Evolutionary conservation across 2,797 vertebrate genomes (phyloP), one percentile per base, ranked within the genome.

Genomic region (Eospalax fontanierii): DNA sequence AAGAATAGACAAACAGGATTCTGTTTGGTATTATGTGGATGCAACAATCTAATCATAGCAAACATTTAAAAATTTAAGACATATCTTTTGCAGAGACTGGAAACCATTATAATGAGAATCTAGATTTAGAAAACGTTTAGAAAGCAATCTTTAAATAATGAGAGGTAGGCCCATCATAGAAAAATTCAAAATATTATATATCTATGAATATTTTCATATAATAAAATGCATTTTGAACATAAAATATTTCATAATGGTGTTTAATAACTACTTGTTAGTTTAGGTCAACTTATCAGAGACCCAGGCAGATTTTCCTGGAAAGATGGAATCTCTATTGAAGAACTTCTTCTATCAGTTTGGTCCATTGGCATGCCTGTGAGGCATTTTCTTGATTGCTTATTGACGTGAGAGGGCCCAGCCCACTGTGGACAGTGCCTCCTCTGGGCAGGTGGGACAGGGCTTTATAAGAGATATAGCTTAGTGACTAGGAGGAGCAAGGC

Each of bases 1-100:
- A 96, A 95, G 73, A 82, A 38, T 43, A 78, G 96, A 83, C 11
- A 78, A 97, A 90, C 82, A 89, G 24, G 61, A 95, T 82, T 79
- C 46, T 87, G 43, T 93, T 65, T 66, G 43, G 65, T 18, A 78
- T 74, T 87, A 96, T 92, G 18, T 97, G 0, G 16, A 82, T 57
- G 9, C 33, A 93, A 85, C 33, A 68, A 54, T 65, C 18, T 83
- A 54, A 70, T 84, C 30, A 35, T 4, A 73, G 6, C 43, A 79
- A 63, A 86, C 0, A 6, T 50, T 94, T 61, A 57, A 89, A 91
- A 91, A 61, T 46, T 68, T 21, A 80, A 24, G 19, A 50, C 11
- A 73, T 22, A 38, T 1, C 46, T 74, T 89, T 83, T 89, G 22
- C 11, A 87, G 73, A 83, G 11, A 73, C 43, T 35, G 8, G 33